These are phyloP conservation scores for Eulithis prunata DNA, from an alignment of 2,888 invertebrate species.

Conservation along the genomic window DNA sequence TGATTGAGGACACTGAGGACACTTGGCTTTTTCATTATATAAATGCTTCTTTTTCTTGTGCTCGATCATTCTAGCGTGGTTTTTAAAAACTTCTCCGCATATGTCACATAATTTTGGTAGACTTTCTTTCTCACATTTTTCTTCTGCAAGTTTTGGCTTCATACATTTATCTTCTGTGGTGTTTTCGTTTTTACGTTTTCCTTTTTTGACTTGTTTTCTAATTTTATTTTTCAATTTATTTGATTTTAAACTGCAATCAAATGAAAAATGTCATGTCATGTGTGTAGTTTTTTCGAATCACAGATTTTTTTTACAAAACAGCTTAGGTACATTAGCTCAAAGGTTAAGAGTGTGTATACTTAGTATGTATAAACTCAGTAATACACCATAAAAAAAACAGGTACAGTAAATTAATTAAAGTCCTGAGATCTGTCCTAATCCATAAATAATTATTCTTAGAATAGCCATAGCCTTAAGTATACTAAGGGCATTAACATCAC, in stretches of 20 bases:
- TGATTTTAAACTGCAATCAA: conserved; percentile 57
- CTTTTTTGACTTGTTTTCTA: neutral
- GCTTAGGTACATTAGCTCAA: too few species aligned
- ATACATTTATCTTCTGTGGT: conserved; percentile 32
- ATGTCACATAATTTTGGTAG: conserved; percentile 1
- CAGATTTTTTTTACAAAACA: too few species aligned
- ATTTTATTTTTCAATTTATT: conserved; percentile 20
- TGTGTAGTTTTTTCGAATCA: too few species aligned
- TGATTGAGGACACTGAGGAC: neutral
- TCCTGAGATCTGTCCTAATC: too few species aligned
- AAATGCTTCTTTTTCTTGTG: neutral
- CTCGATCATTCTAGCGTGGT: neutral
- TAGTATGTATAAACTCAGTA: too few species aligned
- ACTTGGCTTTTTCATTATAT: neutral
- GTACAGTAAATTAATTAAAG: conserved; percentile 4
- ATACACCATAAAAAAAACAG: too few species aligned
- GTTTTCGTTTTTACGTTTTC: conserved; percentile 2
- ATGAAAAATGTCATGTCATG: too few species aligned
- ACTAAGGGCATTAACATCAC: conserved; percentile 74
- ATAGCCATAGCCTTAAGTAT: too few species aligned
- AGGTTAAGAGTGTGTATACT: too few species aligned
- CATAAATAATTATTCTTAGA: too few species aligned
- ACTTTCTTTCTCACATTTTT: neutral
- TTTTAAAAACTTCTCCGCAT: conserved; percentile 5
- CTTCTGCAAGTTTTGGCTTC: conserved; percentile 34